Evolutionary conservation across 2,797 vertebrate species (phyloP).

Genomic region (Phoeniculus purpureus): DNA sequence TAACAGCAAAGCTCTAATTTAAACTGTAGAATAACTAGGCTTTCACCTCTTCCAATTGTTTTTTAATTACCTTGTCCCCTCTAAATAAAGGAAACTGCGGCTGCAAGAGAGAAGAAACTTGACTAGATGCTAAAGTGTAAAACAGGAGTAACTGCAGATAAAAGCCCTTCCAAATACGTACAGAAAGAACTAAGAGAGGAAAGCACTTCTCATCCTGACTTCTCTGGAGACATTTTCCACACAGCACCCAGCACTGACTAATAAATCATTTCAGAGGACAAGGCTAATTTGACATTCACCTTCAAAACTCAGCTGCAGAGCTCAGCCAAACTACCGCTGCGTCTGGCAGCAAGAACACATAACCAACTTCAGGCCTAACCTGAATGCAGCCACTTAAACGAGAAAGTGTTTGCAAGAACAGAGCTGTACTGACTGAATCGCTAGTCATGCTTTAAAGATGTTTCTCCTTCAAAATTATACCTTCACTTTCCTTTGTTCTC

Average conservation of each 20-base stretch:
- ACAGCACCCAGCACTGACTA: neutral
- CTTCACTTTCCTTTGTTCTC: neutral
- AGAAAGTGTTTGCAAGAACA: neutral
- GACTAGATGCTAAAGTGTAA: neutral
- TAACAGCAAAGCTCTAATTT: neutral
- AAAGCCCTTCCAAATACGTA: neutral
- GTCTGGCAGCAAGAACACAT: neutral
- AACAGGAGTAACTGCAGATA: neutral
- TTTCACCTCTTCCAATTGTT: conserved; percentile 17
- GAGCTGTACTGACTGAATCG: neutral
- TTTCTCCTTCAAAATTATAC: neutral
- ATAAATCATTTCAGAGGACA: neutral
- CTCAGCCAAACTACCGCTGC: neutral
- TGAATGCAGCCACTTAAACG: neutral
- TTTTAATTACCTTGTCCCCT: neutral
- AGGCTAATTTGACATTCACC: neutral
- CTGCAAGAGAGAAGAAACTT: neutral
- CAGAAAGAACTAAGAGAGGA: neutral
- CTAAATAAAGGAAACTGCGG: neutral
- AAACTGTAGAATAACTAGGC: neutral
- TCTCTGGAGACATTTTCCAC: neutral
- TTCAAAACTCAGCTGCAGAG: neutral
- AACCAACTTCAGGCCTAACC: neutral
- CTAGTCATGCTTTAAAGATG: neutral
- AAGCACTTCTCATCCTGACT: neutral